These are phyloP conservation scores for Drosophila sturtevanti DNA, from an alignment of 1,140 invertebrate genomes.

Conservation along the genomic window DNA sequence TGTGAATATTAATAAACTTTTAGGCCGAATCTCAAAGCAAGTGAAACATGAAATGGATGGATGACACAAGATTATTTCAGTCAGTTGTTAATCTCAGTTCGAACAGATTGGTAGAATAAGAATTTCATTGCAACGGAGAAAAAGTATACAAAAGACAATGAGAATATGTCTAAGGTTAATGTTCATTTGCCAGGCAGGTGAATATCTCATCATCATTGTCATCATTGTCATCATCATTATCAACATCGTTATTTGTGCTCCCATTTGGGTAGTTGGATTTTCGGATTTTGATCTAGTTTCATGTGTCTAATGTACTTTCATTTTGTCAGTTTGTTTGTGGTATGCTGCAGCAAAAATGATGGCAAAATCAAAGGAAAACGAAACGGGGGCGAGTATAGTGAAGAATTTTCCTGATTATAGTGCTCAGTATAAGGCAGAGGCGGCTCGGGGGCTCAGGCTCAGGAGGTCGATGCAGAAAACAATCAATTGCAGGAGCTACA, in stretches of 20 bases:
- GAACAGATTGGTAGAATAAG: constrained; percentile 16
- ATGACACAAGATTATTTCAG: constrained; percentile 7
- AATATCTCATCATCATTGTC: constrained; percentile 52
- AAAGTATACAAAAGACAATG: constrained; percentile 34
- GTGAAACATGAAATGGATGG: constrained; percentile 13
- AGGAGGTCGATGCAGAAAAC: constrained; percentile 56
- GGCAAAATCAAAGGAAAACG: constrained; percentile 20
- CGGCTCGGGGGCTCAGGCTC: not conserved
- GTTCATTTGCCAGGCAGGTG: constrained; percentile 64
- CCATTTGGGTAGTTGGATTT: constrained; percentile 25
- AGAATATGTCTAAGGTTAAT: constrained; percentile 30
- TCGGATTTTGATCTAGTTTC: constrained; percentile 45
- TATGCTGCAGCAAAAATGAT: constrained; percentile 61
- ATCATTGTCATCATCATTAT: constrained; percentile 38
- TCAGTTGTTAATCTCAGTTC: constrained; percentile 45
- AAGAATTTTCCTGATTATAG: constrained; percentile 58
- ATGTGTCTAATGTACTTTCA: constrained; percentile 67
- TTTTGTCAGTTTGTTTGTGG: constrained; percentile 72
- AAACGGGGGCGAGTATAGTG: constrained; percentile 8
- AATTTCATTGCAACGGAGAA: constrained; percentile 7
- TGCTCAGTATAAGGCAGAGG: not conserved
- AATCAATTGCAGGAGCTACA: constrained; percentile 61
- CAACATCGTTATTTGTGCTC: constrained; percentile 28
- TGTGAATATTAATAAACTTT: constrained; percentile 64
- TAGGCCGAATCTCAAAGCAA: not conserved